phyloP scores from a whole-genome alignment of 2,113 vertebrate genomes.

The Caretta caretta region DNA sequence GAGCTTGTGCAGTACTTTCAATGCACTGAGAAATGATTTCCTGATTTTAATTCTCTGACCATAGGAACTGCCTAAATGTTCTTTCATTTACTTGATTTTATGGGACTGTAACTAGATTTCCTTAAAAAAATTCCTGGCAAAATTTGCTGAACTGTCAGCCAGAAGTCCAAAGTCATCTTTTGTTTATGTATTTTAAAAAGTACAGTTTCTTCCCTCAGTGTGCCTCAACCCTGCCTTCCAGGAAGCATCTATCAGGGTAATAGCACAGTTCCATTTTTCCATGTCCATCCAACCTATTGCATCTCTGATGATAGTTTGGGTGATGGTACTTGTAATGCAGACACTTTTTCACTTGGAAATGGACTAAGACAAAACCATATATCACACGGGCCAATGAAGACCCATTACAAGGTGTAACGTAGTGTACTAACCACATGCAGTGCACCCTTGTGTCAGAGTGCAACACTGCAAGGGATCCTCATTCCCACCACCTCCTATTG shows the following conservation, averaged over 20 bases:
- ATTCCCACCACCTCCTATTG: neutral
- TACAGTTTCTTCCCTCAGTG: neutral
- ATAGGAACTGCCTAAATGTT: neutral
- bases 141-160: neutral
- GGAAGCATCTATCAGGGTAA: neutral
- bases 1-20: neutral
- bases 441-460: neutral
- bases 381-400: neutral
- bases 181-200: neutral
- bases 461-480: neutral
- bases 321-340: neutral
- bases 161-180: neutral
- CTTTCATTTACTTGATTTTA: neutral
- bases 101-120: neutral
- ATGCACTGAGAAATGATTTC: neutral
- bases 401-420: neutral
- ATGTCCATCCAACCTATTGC: neutral
- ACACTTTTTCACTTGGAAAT: neutral
- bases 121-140: neutral
- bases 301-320: neutral
- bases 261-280: neutral
- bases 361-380: neutral
- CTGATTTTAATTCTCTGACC: neutral
- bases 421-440: neutral
- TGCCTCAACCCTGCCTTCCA: neutral